phyloP scores from a whole-genome alignment of 2,888 invertebrate species.

The Diaphora mendica region DNA sequence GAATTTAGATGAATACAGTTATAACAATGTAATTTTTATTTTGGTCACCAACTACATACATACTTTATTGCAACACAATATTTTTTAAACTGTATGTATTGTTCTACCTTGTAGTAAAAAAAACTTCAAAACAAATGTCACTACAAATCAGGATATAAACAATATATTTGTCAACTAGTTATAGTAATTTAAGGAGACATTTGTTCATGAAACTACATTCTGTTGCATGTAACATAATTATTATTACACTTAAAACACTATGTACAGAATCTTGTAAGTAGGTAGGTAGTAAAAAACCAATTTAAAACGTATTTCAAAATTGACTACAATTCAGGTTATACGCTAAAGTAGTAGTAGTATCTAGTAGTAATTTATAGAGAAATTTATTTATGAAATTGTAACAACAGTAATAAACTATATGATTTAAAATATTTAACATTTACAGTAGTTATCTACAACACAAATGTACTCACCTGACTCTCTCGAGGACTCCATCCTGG shows the following conservation, averaged over 20 bases:
- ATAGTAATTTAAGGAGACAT: conserved; percentile 25
- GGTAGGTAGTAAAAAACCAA: background rate
- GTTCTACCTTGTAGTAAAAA: conserved; percentile 8
- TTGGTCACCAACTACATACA: too few relatives aligned
- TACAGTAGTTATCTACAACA: conserved; percentile 5
- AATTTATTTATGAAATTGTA: conserved; percentile 39
- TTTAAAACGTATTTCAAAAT: background rate
- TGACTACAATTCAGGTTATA: background rate
- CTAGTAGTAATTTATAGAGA: conserved; percentile 20
- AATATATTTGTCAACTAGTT: background rate
- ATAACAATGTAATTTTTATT: background rate
- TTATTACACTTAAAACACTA: too few relatives aligned
- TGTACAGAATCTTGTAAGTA: too few relatives aligned
- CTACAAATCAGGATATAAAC: background rate
- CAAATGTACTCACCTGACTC: conserved; percentile 75
- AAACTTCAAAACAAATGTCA: background rate
- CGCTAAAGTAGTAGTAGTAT: conserved; percentile 6
- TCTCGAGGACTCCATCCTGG: conserved; percentile 84
- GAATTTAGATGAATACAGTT: background rate
- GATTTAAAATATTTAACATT: conserved; percentile 26
- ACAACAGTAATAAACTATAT: conserved; percentile 12
- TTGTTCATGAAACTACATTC: conserved; percentile 36
- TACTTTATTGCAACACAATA: too few relatives aligned
- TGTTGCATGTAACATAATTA: background rate
- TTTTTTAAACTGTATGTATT: background rate